Base-by-base conservation (phyloP, 2,797 vertebrate species). In the Rhinatrema bivittatum region DNA sequence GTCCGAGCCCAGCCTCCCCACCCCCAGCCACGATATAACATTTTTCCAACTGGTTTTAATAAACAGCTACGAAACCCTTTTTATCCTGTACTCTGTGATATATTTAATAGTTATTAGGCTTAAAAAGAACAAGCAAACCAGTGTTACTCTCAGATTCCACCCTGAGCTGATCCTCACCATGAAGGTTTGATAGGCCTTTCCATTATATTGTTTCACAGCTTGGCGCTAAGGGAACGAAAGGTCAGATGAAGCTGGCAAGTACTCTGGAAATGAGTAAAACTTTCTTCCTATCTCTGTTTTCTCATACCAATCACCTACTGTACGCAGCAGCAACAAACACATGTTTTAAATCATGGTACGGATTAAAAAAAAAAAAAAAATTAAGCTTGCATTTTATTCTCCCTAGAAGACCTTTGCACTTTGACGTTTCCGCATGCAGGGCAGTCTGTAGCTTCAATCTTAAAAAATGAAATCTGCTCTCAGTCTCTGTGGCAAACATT, bases 311-410 rank as follows among this genome's bases (percentile, higher is more conserved):
- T 43, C 10, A 38, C 14, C 4, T 17, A 21, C 10, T 10, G n/a
- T n/a, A 38, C 25, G 22, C 25, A 28, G 25, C 3, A 1, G 47
- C 50, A 53, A 53, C 56, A 71, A 76, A 72, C 65, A 72, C 32
- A 1, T 36, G 12, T 62, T 72, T 43, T 19, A n/a, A n/a, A n/a
- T n/a, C n/a, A n/a, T 54, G 54, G 58, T 42, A 53, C 47, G 63
- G 68, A 72, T 65, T 53, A 64, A 46, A 34, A 45, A 64, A 70
- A 65, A 51, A n/a, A n/a, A n/a, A n/a, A n/a, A n/a, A n/a, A n/a
- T n/a, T n/a, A n/a, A n/a, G n/a, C 32, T 52, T 50, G 5, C 49
- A 44, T 60, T 76, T 76, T 65, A 70, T 55, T 53, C 35, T 50
- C 65, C n/a, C 56, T 58, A 60, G 68, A 79, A 32, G 52, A 41